phyloP scores from a whole-genome alignment of 2,888 invertebrate species.

The Drosophila meridiana region DNA sequence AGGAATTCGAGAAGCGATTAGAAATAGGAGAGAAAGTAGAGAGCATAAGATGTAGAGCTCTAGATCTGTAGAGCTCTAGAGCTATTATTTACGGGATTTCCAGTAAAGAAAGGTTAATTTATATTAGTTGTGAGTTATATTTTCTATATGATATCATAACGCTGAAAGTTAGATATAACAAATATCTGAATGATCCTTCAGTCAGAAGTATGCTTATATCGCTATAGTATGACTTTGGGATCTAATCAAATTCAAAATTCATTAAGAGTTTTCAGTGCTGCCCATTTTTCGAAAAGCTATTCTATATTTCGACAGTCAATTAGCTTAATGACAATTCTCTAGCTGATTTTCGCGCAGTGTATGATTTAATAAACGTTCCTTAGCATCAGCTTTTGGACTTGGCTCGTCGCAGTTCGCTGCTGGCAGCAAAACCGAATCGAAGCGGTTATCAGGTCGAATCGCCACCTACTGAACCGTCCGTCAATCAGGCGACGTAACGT shows the following conservation, averaged over 20 bases:
- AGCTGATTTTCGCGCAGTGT: background rate
- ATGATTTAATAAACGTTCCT: background rate
- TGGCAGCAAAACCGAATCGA: slow-evolving; percentile 52
- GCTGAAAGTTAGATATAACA: background rate
- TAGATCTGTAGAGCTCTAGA: background rate
- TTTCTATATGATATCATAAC: background rate
- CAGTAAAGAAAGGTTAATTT: background rate
- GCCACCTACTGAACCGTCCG: slow-evolving; percentile 55
- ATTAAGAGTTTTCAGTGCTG: background rate
- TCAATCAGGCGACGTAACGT: slow-evolving; percentile 37
- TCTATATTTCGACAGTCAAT: background rate
- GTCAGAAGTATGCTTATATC: background rate
- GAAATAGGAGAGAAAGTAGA: background rate
- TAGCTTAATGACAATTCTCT: background rate
- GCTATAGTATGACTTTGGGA: too few species aligned
- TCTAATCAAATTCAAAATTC: background rate
- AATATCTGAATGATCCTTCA: background rate
- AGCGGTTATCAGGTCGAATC: slow-evolving; percentile 62
- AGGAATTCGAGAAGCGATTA: slow-evolving; percentile 11
- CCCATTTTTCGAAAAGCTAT: background rate
- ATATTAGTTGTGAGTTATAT: background rate
- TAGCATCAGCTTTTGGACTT: background rate
- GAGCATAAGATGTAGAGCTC: background rate
- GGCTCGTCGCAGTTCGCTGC: slow-evolving; percentile 7
- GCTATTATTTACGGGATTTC: background rate